Percentiles rank a stretch among this genome's conserved stretches.
Conservation (phyloP, 2,113 vertebrate genomes). For the Helogale parvula region DNA sequence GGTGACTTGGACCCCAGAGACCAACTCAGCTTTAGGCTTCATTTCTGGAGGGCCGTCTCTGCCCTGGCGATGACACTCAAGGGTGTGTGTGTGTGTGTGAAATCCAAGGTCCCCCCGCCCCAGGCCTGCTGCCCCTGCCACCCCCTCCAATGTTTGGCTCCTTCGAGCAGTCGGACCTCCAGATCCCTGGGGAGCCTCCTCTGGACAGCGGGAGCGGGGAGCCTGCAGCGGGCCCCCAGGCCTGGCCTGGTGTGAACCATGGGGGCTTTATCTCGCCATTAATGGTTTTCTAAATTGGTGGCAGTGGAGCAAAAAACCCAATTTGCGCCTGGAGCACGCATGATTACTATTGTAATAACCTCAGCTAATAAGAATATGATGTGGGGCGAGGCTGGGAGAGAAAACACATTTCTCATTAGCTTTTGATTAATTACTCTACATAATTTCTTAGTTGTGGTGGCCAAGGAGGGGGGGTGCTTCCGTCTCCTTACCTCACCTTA, state of each 20-base stretch:
- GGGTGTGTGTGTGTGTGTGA: not conserved
- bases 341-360: constrained; percentile 91
- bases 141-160: not conserved
- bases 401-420: constrained; percentile 92
- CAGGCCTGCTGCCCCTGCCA: not conserved
- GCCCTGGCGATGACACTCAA: not conserved
- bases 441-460: constrained; percentile 86
- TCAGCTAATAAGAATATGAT: constrained; percentile 90
- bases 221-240: not conserved
- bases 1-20: not conserved
- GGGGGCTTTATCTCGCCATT: constrained; percentile 85
- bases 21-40: not conserved
- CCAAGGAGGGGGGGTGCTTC: constrained; percentile 73
- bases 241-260: constrained; percentile 64
- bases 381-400: constrained; percentile 87
- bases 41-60: not conserved
- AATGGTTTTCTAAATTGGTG: constrained; percentile 89
- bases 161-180: not conserved
- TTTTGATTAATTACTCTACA: constrained; percentile 90
- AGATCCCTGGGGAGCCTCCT: not conserved
- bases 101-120: not conserved
- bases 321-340: constrained; percentile 87
- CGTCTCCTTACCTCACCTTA: constrained; percentile 81
- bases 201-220: not conserved
- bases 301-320: constrained; percentile 90